Evolutionary conservation across 1,140 invertebrate species (phyloP), one percentile per base, ranked within the genome.

Genomic region (Anastrepha ludens): DNA sequence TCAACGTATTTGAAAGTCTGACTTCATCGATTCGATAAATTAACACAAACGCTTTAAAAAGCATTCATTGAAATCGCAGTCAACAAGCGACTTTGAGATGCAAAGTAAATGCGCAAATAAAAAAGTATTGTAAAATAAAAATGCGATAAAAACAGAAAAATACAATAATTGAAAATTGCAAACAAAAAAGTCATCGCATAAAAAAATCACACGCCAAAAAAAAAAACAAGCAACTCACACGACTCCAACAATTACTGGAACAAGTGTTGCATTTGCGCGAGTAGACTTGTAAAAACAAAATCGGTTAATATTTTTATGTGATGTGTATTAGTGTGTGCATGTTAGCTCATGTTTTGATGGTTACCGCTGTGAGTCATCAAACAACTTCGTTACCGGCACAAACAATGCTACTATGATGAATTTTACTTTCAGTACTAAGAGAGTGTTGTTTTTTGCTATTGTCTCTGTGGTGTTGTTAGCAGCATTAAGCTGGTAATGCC

Each of bases 121-220:
- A 41, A 17, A 44, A 74, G 11, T 41, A 41, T 67, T 29, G 3
- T 41, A 29, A 29, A 41, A 13, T 0, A 67, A 67, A 65, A 67
- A 67, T 17, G 15, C 41, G 44, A 47, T 17, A 44, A 47, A 70
- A 44, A 74, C 17, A 41, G 39, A 67, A 67, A 67, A 11, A n/a
- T 29, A n/a, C 13, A 67, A 67, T 67, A 67, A 67, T 67, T 67
- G 64, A 67, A 67, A 74, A 74, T 17, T 74, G 6, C 17, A 74
- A 74, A 7, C 13, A 47, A n/a, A 47, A 47, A 74, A 74, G 13
- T 3, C 17, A 65, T 29, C 20, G 20, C 11, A 62, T 8, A 58
- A 58, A 64, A 70, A 74, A 74, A 74, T 74, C 39, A 74, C 67
- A 74, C 67, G 67, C 67, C 67, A 74, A 41, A 39, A 41, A 11